These are phyloP conservation scores for Drosophila yakuba DNA, from an alignment of 1,140 invertebrate species.

Conservation along the genomic window DNA sequence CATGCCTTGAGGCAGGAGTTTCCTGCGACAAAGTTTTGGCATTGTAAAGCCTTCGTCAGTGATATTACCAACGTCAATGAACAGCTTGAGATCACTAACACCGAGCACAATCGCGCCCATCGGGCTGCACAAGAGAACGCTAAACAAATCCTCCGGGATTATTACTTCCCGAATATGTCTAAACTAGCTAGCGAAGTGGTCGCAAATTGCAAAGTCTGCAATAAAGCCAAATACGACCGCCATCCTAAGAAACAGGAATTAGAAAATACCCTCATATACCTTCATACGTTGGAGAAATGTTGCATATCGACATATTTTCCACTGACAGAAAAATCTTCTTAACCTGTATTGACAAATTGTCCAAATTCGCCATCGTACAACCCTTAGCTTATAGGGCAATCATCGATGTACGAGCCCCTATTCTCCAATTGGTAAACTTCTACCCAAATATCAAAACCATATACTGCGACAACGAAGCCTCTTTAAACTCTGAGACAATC, in stretches of 20 bases:
- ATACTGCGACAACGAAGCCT: constrained; percentile 20
- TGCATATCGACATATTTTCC: constrained; percentile 22
- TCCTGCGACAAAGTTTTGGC: no score
- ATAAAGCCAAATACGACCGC: constrained; percentile 21
- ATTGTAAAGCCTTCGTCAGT: no score
- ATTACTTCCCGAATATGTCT: constrained; percentile 24
- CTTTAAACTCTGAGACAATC: no score
- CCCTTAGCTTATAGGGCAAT: constrained; percentile 8
- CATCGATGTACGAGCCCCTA: constrained; percentile 1
- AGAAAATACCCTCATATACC: constrained; percentile 2
- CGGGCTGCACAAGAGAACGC: constrained; percentile 11
- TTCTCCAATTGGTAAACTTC: constrained; percentile 15
- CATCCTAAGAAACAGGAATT: constrained; percentile 17
- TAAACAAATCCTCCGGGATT: constrained; percentile 17
- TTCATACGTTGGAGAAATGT: constrained; percentile 12
- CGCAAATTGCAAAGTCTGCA: constrained; percentile 23
- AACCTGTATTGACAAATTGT: no score
- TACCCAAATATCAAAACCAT: constrained; percentile 16
- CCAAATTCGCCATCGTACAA: neutral
- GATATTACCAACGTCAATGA: no score
- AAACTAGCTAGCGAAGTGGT: constrained; percentile 17
- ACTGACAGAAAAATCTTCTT: constrained; percentile 18
- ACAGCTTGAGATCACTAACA: no score
- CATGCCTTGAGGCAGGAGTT: no score
- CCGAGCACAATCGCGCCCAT: neutral